Evolutionary conservation across 2,797 vertebrate genomes (phyloP).

Genomic region (Peromyscus melanophrys): DNA sequence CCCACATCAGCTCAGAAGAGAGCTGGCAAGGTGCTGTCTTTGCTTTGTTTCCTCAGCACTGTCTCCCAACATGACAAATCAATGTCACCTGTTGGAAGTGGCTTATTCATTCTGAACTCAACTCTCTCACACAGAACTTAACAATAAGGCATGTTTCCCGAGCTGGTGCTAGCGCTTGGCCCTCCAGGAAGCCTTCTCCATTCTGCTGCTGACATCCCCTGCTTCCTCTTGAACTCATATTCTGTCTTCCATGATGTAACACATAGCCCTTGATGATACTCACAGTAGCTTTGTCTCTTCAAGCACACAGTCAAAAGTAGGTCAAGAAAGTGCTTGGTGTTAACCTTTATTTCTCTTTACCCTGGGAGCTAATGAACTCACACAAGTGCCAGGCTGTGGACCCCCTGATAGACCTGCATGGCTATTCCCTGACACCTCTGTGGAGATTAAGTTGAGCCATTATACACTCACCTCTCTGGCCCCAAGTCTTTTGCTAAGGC

Average conservation of each 20-base stretch:
- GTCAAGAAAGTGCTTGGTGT: not conserved
- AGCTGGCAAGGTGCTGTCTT: not conserved
- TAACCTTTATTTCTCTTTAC: conserved; percentile 39
- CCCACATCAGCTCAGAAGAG: conserved; percentile 19
- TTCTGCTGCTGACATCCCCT: rapidly evolving
- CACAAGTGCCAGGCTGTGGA: not conserved
- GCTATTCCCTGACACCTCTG: not conserved
- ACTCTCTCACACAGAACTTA: not conserved
- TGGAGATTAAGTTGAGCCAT: not conserved
- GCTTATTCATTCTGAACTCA: not conserved
- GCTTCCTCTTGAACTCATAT: not conserved
- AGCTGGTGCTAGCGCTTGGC: not conserved
- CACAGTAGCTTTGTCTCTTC: not conserved
- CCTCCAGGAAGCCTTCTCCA: not conserved
- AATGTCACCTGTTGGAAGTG: not conserved
- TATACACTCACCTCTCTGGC: conserved; percentile 47
- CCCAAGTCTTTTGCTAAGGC: conserved; percentile 1
- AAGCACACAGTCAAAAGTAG: not conserved
- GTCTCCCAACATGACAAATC: not conserved
- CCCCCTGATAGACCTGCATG: not conserved
- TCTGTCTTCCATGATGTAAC: not conserved
- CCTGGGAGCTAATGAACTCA: not conserved
- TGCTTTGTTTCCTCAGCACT: not conserved
- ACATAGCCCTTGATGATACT: not conserved
- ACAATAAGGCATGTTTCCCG: not conserved